Evolutionary conservation across 2,797 vertebrate genomes (phyloP).

Genomic region (Saxicola maurus): DNA sequence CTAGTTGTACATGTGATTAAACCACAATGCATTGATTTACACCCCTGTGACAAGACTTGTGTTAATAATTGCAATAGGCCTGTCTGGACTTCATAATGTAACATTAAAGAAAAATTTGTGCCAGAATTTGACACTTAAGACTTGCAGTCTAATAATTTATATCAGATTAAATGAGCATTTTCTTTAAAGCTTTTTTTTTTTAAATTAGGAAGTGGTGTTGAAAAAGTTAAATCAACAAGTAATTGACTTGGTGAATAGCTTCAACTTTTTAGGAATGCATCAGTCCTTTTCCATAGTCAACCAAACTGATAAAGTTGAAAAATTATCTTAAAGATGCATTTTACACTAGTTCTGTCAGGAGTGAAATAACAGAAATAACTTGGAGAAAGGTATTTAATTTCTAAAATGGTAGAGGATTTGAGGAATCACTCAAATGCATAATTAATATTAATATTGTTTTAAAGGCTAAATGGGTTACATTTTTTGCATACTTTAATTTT

Average conservation of each 20-base stretch:
- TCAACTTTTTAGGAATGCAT: not conserved
- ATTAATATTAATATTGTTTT: not conserved
- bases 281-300: not conserved
- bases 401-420: not conserved
- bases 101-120: not conserved
- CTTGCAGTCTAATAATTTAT: not conserved
- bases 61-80: slow-evolving; percentile 1
- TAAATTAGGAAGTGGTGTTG: not conserved
- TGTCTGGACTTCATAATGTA: not conserved
- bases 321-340: not conserved
- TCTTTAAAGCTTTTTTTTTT: not conserved
- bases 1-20: not conserved
- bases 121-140: not conserved
- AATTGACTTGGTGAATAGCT: not conserved
- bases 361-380: not conserved
- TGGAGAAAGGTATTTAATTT: not conserved
- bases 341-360: not conserved
- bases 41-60: not conserved
- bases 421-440: not conserved
- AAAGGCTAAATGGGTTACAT: not conserved
- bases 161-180: not conserved
- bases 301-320: not conserved
- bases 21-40: not conserved
- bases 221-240: not conserved
- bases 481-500: not conserved